phyloP scores from a whole-genome alignment of 2,113 vertebrate species.

The Bos indicus region DNA sequence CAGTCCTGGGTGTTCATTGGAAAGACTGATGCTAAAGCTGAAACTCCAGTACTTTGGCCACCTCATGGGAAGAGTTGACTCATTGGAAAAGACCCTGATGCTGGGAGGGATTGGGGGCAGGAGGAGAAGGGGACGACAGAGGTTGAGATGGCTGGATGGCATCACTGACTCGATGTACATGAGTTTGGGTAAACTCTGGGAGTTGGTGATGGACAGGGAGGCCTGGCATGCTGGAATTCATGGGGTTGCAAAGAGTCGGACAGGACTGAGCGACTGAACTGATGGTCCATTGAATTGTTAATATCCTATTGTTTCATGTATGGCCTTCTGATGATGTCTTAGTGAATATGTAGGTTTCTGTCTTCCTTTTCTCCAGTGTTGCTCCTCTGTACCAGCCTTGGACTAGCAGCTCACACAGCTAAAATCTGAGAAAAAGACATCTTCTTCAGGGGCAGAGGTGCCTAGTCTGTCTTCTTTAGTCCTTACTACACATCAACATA shows the following conservation, averaged over 20 bases:
- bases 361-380: background rate
- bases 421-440: background rate
- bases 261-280: fast-evolving
- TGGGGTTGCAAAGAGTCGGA: too few relatives aligned
- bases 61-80: fast-evolving
- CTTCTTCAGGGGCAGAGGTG: background rate
- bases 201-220: too few relatives aligned
- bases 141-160: too few relatives aligned
- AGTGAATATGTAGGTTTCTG: background rate
- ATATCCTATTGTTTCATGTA: background rate
- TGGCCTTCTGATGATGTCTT: background rate
- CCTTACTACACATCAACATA: background rate
- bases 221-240: too few relatives aligned
- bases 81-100: too few relatives aligned
- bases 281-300: background rate
- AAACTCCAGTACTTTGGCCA: too few relatives aligned
- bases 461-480: background rate
- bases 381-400: background rate
- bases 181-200: too few relatives aligned
- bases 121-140: too few relatives aligned
- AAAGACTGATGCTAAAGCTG: too few relatives aligned
- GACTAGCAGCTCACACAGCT: background rate
- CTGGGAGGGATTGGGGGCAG: too few relatives aligned
- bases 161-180: too few relatives aligned
- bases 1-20: too few relatives aligned